Percentiles rank a stretch among this genome's conserved stretches.
phyloP scores from a whole-genome alignment of 1,140 invertebrate genomes.

The Dendrolimus kikuchii region DNA sequence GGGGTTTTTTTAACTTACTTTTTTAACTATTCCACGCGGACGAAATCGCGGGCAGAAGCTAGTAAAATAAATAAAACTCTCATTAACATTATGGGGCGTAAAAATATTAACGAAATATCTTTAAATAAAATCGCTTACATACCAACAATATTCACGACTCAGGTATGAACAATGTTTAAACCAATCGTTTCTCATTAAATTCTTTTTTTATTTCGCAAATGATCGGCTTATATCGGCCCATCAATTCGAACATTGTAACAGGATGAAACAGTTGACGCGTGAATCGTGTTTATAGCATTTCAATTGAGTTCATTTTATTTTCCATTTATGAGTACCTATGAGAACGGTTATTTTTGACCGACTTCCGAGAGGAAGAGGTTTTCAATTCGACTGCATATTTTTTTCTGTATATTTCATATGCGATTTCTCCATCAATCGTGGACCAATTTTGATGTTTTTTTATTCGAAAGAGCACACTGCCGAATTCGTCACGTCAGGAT shows the following conservation, averaged over 20 bases:
- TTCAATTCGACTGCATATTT: background rate
- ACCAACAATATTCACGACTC: no score
- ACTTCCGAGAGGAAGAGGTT: background rate
- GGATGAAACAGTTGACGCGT: conserved; percentile 56
- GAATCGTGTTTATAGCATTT: conserved; percentile 54
- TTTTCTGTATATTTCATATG: background rate
- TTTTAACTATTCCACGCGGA: no score
- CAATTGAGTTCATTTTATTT: conserved; percentile 27
- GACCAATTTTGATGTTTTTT: background rate
- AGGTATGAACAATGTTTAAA: background rate
- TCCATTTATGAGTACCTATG: conserved; percentile 1
- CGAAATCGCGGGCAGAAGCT: no score
- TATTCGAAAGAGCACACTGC: no score
- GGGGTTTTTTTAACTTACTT: no score
- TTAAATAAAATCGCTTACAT: no score
- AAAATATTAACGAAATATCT: no score
- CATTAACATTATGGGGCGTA: no score
- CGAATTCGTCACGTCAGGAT: no score
- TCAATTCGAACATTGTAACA: conserved; percentile 54
- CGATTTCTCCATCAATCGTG: background rate
- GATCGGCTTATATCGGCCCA: conserved; percentile 57
- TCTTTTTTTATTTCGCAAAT: conserved; percentile 36
- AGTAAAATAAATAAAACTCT: no score
- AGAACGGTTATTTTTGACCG: background rate
- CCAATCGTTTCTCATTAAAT: background rate